A percentile compares a stretch with the other conserved stretches of the same genome.
phyloP scores from a whole-genome alignment of 2,113 vertebrate genomes.

The Struthio camelus region DNA sequence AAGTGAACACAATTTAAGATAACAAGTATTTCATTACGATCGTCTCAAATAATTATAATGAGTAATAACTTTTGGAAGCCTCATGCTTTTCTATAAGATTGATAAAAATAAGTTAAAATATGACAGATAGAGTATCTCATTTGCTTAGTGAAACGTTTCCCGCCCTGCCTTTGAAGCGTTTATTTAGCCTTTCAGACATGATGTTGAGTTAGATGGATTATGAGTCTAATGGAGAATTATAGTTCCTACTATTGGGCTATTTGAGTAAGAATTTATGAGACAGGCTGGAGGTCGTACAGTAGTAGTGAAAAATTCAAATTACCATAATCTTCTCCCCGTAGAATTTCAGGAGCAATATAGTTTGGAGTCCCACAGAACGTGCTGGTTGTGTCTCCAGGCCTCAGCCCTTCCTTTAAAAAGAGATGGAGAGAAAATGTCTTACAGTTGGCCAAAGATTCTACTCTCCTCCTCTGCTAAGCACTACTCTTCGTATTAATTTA shows the following conservation, averaged over 20 bases:
- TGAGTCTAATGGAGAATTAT: not conserved
- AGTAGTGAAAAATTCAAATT: conserved; percentile 55
- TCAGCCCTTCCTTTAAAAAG: conserved; percentile 89
- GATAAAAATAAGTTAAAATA: not conserved
- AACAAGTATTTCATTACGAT: not conserved
- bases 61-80: not conserved
- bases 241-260: not conserved
- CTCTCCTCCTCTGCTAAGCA: not conserved
- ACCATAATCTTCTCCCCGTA: conserved; percentile 98
- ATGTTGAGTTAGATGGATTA: not conserved
- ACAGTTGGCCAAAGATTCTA: not conserved
- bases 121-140: not conserved
- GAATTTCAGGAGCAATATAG: conserved; percentile 98
- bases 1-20: not conserved
- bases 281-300: not conserved
- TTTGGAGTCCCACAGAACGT: conserved; percentile 99
- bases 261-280: not conserved
- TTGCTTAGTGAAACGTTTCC: not conserved
- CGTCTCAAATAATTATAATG: not conserved
- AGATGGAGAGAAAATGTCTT: not conserved
- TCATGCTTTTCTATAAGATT: not conserved
- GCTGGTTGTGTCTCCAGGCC: conserved; percentile 97
- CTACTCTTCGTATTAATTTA: not conserved
- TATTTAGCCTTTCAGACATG: not conserved
- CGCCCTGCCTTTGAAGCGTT: not conserved